These are phyloP conservation scores for Peromyscus nudipes DNA, from an alignment of 2,797 vertebrate species.

Conservation along the genomic window DNA sequence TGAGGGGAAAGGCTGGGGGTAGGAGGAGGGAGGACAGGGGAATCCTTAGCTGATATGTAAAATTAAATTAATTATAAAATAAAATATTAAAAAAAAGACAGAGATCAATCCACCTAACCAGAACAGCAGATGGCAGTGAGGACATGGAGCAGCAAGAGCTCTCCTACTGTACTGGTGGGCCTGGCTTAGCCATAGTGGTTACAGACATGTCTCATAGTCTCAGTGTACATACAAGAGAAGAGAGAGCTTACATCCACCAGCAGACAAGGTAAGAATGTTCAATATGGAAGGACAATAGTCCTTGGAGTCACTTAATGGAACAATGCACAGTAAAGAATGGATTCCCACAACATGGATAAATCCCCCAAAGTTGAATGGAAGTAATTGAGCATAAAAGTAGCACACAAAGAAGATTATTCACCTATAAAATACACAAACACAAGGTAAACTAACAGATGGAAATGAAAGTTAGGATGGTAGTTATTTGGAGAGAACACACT, in stretches of 20 bases:
- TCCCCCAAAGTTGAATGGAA: background rate
- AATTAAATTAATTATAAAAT: no score
- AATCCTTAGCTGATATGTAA: no score
- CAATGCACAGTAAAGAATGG: background rate
- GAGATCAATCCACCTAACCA: background rate
- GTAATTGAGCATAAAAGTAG: background rate
- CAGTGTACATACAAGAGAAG: background rate
- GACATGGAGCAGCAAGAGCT: background rate
- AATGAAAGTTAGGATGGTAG: background rate
- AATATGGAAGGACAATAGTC: background rate
- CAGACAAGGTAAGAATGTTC: background rate
- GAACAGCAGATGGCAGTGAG: background rate
- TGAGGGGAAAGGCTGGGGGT: no score
- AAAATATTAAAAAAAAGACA: no score
- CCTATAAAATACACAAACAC: background rate
- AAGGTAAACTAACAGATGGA: background rate
- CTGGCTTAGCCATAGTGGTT: background rate
- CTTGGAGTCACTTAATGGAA: background rate
- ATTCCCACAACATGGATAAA: background rate
- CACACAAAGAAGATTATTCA: background rate
- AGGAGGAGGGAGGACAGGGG: no score
- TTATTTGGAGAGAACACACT: background rate
- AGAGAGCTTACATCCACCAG: background rate
- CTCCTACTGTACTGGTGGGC: background rate
- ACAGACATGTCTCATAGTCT: background rate